Conservation (phyloP, 2,797 vertebrate species). For the Phyllotis vaccarum region DNA sequence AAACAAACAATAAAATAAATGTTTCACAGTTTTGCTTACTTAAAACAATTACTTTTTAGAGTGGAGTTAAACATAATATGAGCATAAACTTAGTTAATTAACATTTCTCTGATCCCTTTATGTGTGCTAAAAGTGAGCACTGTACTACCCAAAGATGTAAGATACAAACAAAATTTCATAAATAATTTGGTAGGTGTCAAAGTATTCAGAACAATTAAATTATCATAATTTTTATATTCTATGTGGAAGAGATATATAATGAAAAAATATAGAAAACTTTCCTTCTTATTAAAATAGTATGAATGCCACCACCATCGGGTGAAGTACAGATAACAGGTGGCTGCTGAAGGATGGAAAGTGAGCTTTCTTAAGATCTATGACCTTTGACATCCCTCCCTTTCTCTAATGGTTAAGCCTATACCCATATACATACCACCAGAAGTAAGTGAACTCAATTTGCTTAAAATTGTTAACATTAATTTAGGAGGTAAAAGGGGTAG, state of each 20-base stretch:
- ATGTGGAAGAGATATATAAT: background rate
- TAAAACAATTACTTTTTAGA: background rate
- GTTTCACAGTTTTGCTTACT: conserved; percentile 3
- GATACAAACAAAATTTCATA: background rate
- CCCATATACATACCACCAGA: too few species aligned
- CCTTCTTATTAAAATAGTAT: background rate
- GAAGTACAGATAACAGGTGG: background rate
- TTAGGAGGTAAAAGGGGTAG: background rate
- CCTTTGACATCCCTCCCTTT: too few species aligned
- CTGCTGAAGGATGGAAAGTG: background rate
- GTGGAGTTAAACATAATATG: background rate
- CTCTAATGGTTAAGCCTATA: background rate
- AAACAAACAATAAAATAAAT: background rate
- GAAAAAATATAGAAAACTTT: background rate
- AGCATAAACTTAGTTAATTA: background rate
- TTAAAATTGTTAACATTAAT: background rate
- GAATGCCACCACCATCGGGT: background rate
- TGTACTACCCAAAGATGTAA: background rate
- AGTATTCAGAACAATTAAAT: background rate
- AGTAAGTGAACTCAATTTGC: background rate
- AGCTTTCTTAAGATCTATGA: background rate
- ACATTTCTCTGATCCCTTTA: background rate
- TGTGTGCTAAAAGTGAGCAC: background rate
- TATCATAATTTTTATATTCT: background rate
- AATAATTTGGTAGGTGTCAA: background rate